Evolutionary conservation across 2,888 invertebrate genomes (phyloP).

Genomic region (Conops quadrifasciatus): DNA sequence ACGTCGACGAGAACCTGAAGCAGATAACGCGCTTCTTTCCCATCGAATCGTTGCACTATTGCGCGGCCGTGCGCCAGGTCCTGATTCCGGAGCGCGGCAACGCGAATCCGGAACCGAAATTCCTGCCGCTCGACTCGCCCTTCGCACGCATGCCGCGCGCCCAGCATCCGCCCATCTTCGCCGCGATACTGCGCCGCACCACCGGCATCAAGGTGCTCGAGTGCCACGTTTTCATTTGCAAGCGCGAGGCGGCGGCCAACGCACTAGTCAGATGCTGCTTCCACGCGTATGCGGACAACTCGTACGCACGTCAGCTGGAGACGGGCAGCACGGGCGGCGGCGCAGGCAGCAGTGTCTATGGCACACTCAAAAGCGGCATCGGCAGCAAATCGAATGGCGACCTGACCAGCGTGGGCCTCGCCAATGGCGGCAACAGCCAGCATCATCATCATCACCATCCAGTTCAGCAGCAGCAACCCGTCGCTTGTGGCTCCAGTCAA

Average conservation of each 20-base stretch:
- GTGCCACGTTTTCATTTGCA: conserved; percentile 98
- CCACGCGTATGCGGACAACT: conserved; percentile 96
- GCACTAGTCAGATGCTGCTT: conserved; percentile 97
- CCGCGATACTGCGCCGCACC: conserved; percentile 93
- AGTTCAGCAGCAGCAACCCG: conserved; percentile 27
- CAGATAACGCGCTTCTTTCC: conserved; percentile 95
- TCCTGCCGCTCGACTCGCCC: conserved; percentile 94
- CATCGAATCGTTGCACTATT: conserved; percentile 93
- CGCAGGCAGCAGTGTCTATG: conserved; percentile 67
- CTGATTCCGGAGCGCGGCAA: conserved; percentile 74
- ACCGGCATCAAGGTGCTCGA: conserved; percentile 97
- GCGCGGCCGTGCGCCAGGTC: conserved; percentile 92
- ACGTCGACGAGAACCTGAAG: conserved; percentile 94
- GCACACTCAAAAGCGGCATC: conserved; percentile 65
- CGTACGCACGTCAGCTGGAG: conserved; percentile 85
- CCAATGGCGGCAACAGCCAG: conserved; percentile 55
- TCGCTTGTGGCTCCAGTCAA: conserved; percentile 51
- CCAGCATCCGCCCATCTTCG: conserved; percentile 95
- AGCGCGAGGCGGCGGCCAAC: conserved; percentile 95
- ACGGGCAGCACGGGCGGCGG: conserved; percentile 68
- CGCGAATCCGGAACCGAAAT: conserved; percentile 78
- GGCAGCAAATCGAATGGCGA: conserved; percentile 64
- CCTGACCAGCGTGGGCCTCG: conserved; percentile 53
- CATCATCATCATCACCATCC: conserved; percentile 42
- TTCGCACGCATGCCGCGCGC: conserved; percentile 92